Conservation (phyloP, 2,797 vertebrate genomes). For the Amazona ochrocephala region DNA sequence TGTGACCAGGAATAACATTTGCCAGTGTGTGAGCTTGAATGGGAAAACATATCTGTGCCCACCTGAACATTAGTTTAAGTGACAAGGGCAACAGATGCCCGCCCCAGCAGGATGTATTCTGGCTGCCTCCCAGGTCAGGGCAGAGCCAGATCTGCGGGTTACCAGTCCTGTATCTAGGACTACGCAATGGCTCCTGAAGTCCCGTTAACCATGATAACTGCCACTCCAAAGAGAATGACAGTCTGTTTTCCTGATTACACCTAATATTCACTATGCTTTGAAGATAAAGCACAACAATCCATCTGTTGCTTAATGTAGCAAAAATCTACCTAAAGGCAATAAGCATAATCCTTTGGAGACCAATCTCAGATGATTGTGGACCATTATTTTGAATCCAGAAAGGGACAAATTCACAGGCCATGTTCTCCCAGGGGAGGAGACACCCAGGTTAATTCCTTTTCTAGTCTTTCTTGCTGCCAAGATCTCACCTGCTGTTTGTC, state of each 20-base stretch:
- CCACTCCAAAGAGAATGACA: neutral
- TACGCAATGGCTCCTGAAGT: neutral
- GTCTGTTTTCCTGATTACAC: neutral
- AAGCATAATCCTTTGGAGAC: neutral
- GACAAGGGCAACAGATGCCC: slow-evolving; percentile 41
- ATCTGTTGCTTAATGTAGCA: neutral
- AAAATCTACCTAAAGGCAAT: neutral
- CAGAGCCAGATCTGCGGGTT: neutral
- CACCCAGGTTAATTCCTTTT: neutral
- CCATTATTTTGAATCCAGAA: neutral
- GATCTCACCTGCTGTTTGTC: neutral
- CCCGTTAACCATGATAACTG: neutral
- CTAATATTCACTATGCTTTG: neutral
- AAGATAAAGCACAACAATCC: neutral
- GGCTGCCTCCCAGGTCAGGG: neutral
- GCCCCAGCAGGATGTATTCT: neutral
- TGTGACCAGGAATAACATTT: slow-evolving; percentile 60
- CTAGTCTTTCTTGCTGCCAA: neutral
- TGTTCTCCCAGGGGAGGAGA: neutral
- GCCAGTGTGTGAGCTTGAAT: neutral
- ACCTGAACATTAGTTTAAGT: slow-evolving; percentile 28
- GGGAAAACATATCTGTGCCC: slow-evolving; percentile 1
- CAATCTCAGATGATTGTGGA: neutral
- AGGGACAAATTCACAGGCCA: neutral
- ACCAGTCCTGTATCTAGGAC: neutral